Evolutionary conservation across 2,797 vertebrate species (phyloP).

Genomic region (Neosilurus hyrtlii): DNA sequence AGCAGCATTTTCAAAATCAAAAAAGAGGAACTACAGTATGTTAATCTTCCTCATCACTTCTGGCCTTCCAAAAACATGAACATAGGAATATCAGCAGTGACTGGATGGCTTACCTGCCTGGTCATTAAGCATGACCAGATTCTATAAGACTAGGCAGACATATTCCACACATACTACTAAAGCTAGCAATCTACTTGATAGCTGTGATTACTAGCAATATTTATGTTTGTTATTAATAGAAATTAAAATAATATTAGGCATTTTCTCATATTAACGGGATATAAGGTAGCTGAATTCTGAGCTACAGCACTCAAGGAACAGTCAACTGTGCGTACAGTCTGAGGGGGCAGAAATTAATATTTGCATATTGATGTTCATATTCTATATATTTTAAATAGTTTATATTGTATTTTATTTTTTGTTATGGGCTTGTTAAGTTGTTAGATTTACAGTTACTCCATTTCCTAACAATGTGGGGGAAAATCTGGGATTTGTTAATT

Average conservation of each 20-base stretch:
- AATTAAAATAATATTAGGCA: too few relatives aligned
- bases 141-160: too few relatives aligned
- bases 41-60: neutral
- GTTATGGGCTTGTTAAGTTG: neutral
- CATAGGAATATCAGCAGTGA: neutral
- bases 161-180: too few relatives aligned
- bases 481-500: too few relatives aligned
- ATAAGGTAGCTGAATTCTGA: too few relatives aligned
- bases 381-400: neutral
- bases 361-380: neutral
- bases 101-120: too few relatives aligned
- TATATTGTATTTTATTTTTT: neutral
- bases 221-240: too few relatives aligned
- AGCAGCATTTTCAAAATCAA: neutral
- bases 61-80: neutral
- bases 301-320: neutral
- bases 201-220: too few relatives aligned
- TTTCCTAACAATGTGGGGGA: too few relatives aligned
- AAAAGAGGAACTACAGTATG: neutral
- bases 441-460: neutral
- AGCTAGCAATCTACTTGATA: too few relatives aligned
- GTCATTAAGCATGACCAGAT: too few relatives aligned
- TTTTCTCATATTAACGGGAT: too few relatives aligned
- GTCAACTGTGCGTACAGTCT: neutral
- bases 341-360: neutral